phyloP scores from a whole-genome alignment of 2,888 invertebrate genomes.

The Drosophila trichaetosa region DNA sequence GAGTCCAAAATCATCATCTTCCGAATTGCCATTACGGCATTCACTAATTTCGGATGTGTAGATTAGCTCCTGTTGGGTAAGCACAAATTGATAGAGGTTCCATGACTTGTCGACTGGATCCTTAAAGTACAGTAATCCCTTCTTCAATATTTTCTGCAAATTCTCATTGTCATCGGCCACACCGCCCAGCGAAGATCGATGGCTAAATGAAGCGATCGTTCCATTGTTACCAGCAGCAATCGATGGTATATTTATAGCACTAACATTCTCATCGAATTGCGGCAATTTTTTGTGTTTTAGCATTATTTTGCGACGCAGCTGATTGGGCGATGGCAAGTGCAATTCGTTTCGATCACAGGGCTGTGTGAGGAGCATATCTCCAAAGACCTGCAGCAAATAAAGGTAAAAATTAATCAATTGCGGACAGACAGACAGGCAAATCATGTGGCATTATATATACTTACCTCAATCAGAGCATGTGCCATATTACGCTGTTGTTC shows the following conservation, averaged over 20 bases:
- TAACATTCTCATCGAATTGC: constrained; percentile 90
- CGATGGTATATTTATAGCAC: constrained; percentile 44
- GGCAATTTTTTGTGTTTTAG: constrained; percentile 97
- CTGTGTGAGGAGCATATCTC: constrained; percentile 92
- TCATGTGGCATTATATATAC: not conserved
- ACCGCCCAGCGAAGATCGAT: constrained; percentile 77
- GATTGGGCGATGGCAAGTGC: constrained; percentile 92
- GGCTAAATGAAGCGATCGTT: constrained; percentile 72
- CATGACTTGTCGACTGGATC: constrained; percentile 95
- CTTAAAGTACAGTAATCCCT: constrained; percentile 94
- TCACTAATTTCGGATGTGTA: constrained; percentile 88
- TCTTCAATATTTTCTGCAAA: constrained; percentile 93
- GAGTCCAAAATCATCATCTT: constrained; percentile 86
- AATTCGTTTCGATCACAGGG: constrained; percentile 92
- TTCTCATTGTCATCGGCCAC: constrained; percentile 89
- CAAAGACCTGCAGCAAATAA: constrained; percentile 83
- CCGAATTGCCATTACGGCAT: constrained; percentile 87
- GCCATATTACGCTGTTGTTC: constrained; percentile 97
- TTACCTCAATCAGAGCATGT: constrained; percentile 91
- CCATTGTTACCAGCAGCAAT: constrained; percentile 46
- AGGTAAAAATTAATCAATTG: not conserved
- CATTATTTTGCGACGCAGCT: constrained; percentile 91
- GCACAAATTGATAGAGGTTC: constrained; percentile 96
- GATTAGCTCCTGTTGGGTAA: constrained; percentile 94
- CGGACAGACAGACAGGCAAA: not conserved